Evolutionary conservation across 2,797 vertebrate genomes (phyloP), one percentile per base, ranked within the genome.

Genomic region (Tamandua tetradactyla): DNA sequence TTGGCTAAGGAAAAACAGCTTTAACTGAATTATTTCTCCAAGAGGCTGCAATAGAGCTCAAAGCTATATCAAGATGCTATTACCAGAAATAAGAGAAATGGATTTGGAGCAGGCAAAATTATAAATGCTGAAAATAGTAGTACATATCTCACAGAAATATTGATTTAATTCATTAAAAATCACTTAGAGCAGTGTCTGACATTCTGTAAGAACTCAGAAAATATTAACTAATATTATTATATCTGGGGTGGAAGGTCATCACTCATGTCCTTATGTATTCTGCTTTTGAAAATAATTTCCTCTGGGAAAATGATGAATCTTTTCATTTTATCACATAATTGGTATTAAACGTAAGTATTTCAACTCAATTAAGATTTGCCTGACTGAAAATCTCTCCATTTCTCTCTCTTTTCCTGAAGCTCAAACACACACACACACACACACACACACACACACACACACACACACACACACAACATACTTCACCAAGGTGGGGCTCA

Each of bases 241-340:
- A 62, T 52, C 20, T 71, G 40, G 40, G 14, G 75, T 14, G 52
- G 22, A 87, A 69, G 1, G 25, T 61, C 13, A 17, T 94, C 10
- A 52, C 47, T 80, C 52, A 66, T 68, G 27, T 57, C 37, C 23
- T 32, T 25, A 0, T 92, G 72, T 76, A 87, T 49, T 55, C 8
- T 91, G 22, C 25, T 78, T 61, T 69, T 75, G 32, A 95, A 94
- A 85, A 35, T 76, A 62, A 85, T 62, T 88, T 84, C 13, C 15
- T 9, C 37, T 91, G 37, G 61, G 18, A 78, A 75, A 49, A 47
- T 32, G 23, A 30, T 2, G 10, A 75, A 30, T 32, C 15, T 47
- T 75, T 49, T 44, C 4, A 71, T 92, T 94, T 87, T 40, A 75
- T 78, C 52, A 40, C 3, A 18, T 52, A 25, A 84, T 87, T 94